Evolutionary conservation across 1,140 invertebrate genomes (phyloP), one percentile per base, ranked within the genome.

Genomic region (Philopotamus ludificatus): DNA sequence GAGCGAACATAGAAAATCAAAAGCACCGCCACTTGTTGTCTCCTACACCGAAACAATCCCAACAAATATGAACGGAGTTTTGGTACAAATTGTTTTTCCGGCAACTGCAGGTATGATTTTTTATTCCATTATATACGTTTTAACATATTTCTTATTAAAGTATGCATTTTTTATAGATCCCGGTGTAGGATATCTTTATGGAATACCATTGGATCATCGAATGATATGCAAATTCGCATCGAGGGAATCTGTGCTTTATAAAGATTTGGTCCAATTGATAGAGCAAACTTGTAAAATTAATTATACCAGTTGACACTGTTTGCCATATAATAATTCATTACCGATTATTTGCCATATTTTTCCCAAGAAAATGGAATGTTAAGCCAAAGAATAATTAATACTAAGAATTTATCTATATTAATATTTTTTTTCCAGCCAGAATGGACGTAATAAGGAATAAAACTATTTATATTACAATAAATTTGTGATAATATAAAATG

Each of bases 191-290:
- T 78, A 82, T 20, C 77, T 87, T 34, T 85, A 82, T 64, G 86
- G 85, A 10, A 85, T 88, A 22, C 83, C 84, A 0, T 77, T 89
- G 47, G 87, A 89, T 74, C 87, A 89, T 74, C 74, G 86, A 20
- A 85, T 89, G 74, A 88, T 89, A 63, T 89, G 87, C 76, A 89
- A 89, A 72, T 87, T 87, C 0, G 81, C 85, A 16, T 84, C 83
- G 51, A 77, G 87, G 9, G 74, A 81, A 47, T 89, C 87, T 68
- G 83, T 86, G 64, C 74, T 89, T 1, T 89, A 89, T 74, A 78
- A 79, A 67, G 84, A 87, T 74, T 75, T 88, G 42, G 77, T 84
- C 51, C 75, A 80, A 54, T 74, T 87, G 49, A 83, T 85, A 26
- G 77, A 81, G 26, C 73, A 67, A 22, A 63, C 63, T 20, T 42